Base-by-base conservation (phyloP, 2,888 invertebrate species). In the Thumatha senex region DNA sequence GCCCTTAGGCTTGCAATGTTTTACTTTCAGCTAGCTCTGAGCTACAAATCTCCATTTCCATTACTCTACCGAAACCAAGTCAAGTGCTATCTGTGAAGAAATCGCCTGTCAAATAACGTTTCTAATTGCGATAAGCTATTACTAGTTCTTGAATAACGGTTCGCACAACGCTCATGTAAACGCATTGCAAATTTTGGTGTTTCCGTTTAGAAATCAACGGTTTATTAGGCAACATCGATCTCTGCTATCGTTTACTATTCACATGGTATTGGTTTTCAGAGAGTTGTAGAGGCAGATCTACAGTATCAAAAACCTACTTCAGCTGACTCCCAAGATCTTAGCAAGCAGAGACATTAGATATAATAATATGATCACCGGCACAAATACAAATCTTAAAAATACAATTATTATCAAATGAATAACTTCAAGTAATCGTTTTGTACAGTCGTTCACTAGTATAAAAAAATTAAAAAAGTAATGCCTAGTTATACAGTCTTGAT, bases 171-270 rank as follows among this genome's bases (percentile, higher is more conserved):
- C 58, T 65, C 72, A 69, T 77, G 78, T 70, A 77, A 74, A 80
- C 76, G 71, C 67, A 64, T 66, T 65, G 70, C 74, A 77, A n/a
- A 76, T 70, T 24, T 67, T 70, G 61, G 70, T 70, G 78, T 84
- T 86, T 86, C 86, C 86, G 82, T 86, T 85, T 83, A 79, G 81
- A 86, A 85, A 85, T 80, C 77, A 78, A 70, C 74, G 69, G 71
- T 76, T 80, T 83, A 78, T 86, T 83, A 62, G 60, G 78, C 80
- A 86, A 86, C 63, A 71, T 53, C 70, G 71, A 72, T 61, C 68
- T 64, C 67, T 72, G 58, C 68, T 68, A 70, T 67, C 72, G 67
- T 67, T 66, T 70, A 62, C 63, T 70, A 71, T 67, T 63, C 63
- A 55, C 50, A 70, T 67, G 58, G 56, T 63, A 71, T 58, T 44